These are phyloP conservation scores for Pedetes capensis DNA, from an alignment of 2,113 vertebrate genomes.

Conservation along the genomic window DNA sequence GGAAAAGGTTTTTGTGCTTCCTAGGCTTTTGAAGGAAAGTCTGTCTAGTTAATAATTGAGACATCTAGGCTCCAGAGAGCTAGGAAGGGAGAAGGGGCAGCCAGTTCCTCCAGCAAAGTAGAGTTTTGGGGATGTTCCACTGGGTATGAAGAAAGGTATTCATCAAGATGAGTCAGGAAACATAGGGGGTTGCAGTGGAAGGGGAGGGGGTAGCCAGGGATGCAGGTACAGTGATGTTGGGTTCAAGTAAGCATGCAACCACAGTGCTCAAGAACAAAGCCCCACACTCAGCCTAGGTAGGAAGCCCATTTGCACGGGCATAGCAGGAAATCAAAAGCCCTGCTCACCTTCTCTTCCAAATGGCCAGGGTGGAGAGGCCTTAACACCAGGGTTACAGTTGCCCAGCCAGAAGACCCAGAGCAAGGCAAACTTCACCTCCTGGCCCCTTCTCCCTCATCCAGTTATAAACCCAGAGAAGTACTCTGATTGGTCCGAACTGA, in stretches of 20 bases:
- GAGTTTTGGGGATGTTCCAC: not conserved
- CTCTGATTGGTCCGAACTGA: not conserved
- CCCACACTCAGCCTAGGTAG: not conserved
- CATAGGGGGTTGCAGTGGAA: not conserved
- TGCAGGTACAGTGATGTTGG: fast-evolving
- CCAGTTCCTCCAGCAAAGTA: not conserved
- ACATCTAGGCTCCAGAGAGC: not conserved
- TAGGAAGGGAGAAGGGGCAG: not conserved
- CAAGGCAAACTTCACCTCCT: not conserved
- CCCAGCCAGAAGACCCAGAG: not conserved
- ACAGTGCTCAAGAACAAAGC: not conserved
- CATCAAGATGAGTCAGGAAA: not conserved
- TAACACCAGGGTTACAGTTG: not conserved
- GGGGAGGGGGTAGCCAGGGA: not conserved
- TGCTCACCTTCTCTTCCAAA: not conserved
- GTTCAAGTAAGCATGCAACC: not conserved
- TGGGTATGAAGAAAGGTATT: not conserved
- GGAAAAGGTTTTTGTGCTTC: not conserved
- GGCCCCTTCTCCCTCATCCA: not conserved
- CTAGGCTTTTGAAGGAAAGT: constrained; percentile 66
- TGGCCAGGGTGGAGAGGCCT: not conserved
- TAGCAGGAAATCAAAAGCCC: not conserved
- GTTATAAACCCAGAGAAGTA: not conserved
- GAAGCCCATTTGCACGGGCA: not conserved
- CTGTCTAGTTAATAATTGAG: constrained; percentile 71